phyloP scores from a whole-genome alignment of 2,113 vertebrate genomes.

The Oncorhynchus mykiss region DNA sequence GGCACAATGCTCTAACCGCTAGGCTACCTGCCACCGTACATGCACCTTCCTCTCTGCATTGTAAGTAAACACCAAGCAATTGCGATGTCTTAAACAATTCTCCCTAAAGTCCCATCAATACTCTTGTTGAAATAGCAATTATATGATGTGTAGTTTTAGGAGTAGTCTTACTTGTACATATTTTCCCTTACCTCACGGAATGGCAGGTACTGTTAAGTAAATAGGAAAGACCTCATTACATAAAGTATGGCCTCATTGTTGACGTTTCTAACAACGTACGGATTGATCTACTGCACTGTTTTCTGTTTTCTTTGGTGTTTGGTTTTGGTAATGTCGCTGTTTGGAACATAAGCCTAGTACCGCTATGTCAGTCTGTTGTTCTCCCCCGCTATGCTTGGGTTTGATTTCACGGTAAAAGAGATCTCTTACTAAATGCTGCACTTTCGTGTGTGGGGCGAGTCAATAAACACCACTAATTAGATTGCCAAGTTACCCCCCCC shows the following conservation, averaged over 20 bases:
- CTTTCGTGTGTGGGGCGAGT: slow-evolving; percentile 13
- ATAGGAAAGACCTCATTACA: neutral
- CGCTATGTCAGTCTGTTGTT: neutral
- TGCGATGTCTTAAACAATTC: neutral
- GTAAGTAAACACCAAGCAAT: neutral
- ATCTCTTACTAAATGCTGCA: neutral
- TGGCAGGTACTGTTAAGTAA: neutral
- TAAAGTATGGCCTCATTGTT: neutral
- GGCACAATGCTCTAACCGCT: too few species aligned
- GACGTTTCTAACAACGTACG: neutral
- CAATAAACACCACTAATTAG: slow-evolving; percentile 36
- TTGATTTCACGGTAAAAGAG: slow-evolving; percentile 3
- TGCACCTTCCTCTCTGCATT: neutral
- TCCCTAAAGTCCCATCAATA: neutral
- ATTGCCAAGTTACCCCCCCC: slow-evolving; percentile 16
- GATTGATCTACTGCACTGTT: neutral
- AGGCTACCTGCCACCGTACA: neutral
- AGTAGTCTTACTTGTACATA: too few species aligned
- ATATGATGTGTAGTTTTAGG: neutral
- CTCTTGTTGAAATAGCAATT: neutral
- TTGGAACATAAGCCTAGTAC: slow-evolving; percentile 4
- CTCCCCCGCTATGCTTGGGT: slow-evolving; percentile 3
- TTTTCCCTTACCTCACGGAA: too few species aligned
- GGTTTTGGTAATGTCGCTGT: neutral
- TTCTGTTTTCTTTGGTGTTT: neutral